phyloP scores from a whole-genome alignment of 2,888 invertebrate species.

The Muscina levida region DNA sequence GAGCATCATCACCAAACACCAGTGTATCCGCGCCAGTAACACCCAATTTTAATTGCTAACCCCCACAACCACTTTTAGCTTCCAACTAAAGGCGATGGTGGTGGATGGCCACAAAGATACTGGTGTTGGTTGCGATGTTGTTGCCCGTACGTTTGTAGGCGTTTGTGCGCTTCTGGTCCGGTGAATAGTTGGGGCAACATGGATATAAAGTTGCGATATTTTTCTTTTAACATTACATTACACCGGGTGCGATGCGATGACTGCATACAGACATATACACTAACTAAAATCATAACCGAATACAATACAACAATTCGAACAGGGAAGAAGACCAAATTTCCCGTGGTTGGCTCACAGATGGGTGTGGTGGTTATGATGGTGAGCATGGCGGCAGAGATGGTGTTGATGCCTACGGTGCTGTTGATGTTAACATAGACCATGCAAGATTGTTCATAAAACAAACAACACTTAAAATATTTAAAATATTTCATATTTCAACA shows the following conservation, averaged over 20 bases:
- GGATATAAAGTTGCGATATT: slow-evolving; percentile 59
- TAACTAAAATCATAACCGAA: slow-evolving; percentile 22
- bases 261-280: slow-evolving; percentile 40
- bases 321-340: background rate
- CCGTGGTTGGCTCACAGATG: background rate
- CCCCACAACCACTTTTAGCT: slow-evolving; percentile 47
- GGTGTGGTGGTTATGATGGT: background rate
- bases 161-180: background rate
- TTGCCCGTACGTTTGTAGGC: background rate
- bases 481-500: slow-evolving; percentile 57
- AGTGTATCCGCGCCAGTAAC: background rate
- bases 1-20: background rate
- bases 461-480: slow-evolving; percentile 10
- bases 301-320: background rate
- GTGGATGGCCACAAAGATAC: background rate
- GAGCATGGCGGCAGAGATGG: slow-evolving; percentile 32
- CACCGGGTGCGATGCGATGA: slow-evolving; percentile 61
- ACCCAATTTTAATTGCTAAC: slow-evolving; percentile 61
- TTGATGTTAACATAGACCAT: background rate
- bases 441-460: slow-evolving; percentile 17
- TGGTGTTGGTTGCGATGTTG: no score
- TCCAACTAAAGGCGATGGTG: background rate
- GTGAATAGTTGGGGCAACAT: background rate
- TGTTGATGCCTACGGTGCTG: slow-evolving; percentile 14
- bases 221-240: slow-evolving; percentile 52